These are phyloP conservation scores for Coremacera marginata DNA, from an alignment of 2,888 invertebrate species.

Conservation along the genomic window DNA sequence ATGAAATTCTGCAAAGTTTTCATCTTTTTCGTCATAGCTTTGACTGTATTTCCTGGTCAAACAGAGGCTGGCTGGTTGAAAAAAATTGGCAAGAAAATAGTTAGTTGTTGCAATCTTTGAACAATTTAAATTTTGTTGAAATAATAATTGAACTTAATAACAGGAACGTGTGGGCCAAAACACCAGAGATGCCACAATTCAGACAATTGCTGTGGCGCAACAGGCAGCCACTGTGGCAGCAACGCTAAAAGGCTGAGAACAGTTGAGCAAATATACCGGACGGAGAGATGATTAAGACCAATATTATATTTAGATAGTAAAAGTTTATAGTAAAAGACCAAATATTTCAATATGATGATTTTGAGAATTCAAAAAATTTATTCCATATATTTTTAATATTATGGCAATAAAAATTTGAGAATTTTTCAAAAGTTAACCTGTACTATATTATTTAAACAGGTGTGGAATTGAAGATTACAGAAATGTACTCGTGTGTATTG, in stretches of 20 bases:
- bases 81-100: constrained; percentile 60
- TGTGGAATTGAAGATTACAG: too few species aligned
- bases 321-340: too few species aligned
- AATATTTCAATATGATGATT: too few species aligned
- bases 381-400: too few species aligned
- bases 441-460: too few species aligned
- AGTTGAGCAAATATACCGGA: background rate
- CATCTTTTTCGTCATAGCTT: constrained; percentile 52
- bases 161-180: constrained; percentile 58
- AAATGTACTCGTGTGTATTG: too few species aligned
- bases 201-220: constrained; percentile 56
- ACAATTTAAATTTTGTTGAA: background rate
- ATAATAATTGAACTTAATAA: background rate
- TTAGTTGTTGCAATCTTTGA: constrained; percentile 46
- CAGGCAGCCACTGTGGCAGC: constrained; percentile 60
- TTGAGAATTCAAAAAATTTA: too few species aligned
- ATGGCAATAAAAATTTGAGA: too few species aligned
- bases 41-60: constrained; percentile 56
- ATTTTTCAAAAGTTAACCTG: too few species aligned
- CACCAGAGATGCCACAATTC: constrained; percentile 60
- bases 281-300: too few species aligned
- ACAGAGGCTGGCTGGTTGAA: constrained; percentile 61
- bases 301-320: too few species aligned
- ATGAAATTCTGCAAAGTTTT: constrained; percentile 54
- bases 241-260: constrained; percentile 43